Evolutionary conservation across 2,797 vertebrate species (phyloP), one percentile per base, ranked within the genome.

Genomic region (Paguma larvata): DNA sequence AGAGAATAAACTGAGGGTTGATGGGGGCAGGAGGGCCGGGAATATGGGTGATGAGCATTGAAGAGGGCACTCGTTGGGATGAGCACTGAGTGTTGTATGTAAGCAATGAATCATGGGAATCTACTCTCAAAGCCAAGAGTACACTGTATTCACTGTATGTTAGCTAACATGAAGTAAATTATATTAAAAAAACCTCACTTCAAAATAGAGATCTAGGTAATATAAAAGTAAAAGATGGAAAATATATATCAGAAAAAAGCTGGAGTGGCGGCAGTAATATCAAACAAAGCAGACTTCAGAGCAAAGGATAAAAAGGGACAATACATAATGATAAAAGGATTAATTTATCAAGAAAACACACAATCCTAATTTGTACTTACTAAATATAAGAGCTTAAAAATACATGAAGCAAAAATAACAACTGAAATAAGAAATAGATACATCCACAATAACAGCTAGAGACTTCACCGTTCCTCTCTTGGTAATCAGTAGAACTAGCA

Each of bases 221-320:
- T 19, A 7, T 90, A 78, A 78, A 77, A 62, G 53, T 23, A 85
- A 85, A 93, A 70, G 32, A 59, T n/a, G 23, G 51, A 59, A 79
- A 93, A 46, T 44, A 73, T 63, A 30, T 19, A 8, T 87, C 23
- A 21, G 27, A 65, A 95, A 46, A 94, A 94, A 85, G 18, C 27
- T 83, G 46, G 19, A n/a, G 18, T 85, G 41, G 19, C 41, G 53
- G 14, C 53, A 87, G 41, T 91, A 91, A 68, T 90, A 68, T 19
- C 19, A 53, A 79, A 85, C 23, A 95, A 93, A 65, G 38, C 25
- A 38, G n/a, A 91, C 7, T 72, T 84, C 34, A 85, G n/a, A 92
- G n/a, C 27, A 53, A 85, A 77, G 23, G 65, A 77, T 53, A 67
- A 41, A 80, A 85, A 95, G n/a, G 67, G 32, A 41, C 44, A 93